A percentile compares a stretch with the other conserved stretches of the same genome.
Conservation (phyloP, 2,797 vertebrate species). For the Microctenopoma steveboyesi region DNA sequence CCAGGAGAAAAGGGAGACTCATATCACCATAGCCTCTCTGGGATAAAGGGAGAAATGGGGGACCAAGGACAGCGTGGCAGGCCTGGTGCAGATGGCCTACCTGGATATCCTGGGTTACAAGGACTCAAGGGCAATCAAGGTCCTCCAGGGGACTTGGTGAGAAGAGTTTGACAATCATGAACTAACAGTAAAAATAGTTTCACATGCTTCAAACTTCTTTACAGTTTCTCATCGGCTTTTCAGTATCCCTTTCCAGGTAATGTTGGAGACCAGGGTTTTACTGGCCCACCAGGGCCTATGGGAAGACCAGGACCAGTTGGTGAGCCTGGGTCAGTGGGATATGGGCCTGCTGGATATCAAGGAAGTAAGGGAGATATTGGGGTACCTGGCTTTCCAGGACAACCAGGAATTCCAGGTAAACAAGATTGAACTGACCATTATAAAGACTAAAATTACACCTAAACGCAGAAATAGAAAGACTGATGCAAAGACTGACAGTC, state of each 20-base stretch:
- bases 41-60: conserved; percentile 68
- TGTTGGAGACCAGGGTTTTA: conserved; percentile 55
- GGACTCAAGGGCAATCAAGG: conserved; percentile 72
- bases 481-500: not conserved
- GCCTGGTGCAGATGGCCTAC: conserved; percentile 51
- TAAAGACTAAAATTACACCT: not conserved
- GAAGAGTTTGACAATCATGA: conserved; percentile 1
- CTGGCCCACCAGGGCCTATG: conserved; percentile 65
- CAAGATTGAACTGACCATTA: not conserved
- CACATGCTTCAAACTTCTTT: not conserved
- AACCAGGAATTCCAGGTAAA: conserved; percentile 74
- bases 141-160: conserved; percentile 68
- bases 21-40: conserved; percentile 9
- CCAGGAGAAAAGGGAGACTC: conserved; percentile 69
- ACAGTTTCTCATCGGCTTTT: not conserved
- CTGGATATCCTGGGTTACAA: conserved; percentile 60
- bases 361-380: conserved; percentile 72
- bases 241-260: conserved; percentile 39
- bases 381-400: conserved; percentile 72
- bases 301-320: conserved; percentile 68
- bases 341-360: conserved; percentile 59
- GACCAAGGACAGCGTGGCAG: conserved; percentile 58
- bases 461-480: not conserved
- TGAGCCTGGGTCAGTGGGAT: conserved; percentile 55
- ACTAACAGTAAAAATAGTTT: not conserved